Percentiles rank a stretch among this genome's conserved stretches.
phyloP scores from a whole-genome alignment of 2,888 invertebrate genomes.

The Camptogramma bilineatum region DNA sequence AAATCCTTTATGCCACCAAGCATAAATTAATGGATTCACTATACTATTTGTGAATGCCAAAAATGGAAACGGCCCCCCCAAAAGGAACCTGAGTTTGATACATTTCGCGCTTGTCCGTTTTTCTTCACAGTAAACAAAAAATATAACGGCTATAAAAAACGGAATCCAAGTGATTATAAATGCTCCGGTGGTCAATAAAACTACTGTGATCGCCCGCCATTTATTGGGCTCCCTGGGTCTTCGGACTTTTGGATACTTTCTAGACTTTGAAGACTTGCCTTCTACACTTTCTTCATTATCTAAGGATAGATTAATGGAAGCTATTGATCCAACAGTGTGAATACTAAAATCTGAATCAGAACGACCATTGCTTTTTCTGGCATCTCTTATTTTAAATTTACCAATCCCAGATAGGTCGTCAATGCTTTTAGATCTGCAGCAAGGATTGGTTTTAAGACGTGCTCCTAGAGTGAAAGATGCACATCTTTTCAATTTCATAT shows the following conservation, averaged over 20 bases:
- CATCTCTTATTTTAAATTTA: slow-evolving; percentile 41
- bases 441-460: slow-evolving; percentile 37
- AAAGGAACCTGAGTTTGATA: slow-evolving; percentile 74
- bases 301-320: slow-evolving; percentile 38
- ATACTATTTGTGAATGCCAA: slow-evolving; percentile 87
- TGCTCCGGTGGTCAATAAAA: slow-evolving; percentile 86
- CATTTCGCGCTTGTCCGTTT: slow-evolving; percentile 76
- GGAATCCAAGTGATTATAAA: slow-evolving; percentile 88
- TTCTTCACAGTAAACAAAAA: slow-evolving; percentile 83
- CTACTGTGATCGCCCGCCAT: slow-evolving; percentile 87
- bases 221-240: slow-evolving; percentile 75
- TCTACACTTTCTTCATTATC: slow-evolving; percentile 40
- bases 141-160: slow-evolving; percentile 84
- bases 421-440: slow-evolving; percentile 60
- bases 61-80: slow-evolving; percentile 86
- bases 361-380: slow-evolving; percentile 39
- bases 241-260: slow-evolving; percentile 36
- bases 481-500: slow-evolving; percentile 61
- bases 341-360: slow-evolving; percentile 65
- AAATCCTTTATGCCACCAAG: slow-evolving; percentile 90
- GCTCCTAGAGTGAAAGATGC: slow-evolving; percentile 59
- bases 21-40: slow-evolving; percentile 88
- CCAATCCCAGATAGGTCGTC: slow-evolving; percentile 55
- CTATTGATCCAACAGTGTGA: slow-evolving; percentile 59
- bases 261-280: slow-evolving; percentile 3